Evolutionary conservation across 2,113 vertebrate genomes (phyloP), one percentile per base, ranked within the genome.

Genomic region (Salvelinus sp.): DNA sequence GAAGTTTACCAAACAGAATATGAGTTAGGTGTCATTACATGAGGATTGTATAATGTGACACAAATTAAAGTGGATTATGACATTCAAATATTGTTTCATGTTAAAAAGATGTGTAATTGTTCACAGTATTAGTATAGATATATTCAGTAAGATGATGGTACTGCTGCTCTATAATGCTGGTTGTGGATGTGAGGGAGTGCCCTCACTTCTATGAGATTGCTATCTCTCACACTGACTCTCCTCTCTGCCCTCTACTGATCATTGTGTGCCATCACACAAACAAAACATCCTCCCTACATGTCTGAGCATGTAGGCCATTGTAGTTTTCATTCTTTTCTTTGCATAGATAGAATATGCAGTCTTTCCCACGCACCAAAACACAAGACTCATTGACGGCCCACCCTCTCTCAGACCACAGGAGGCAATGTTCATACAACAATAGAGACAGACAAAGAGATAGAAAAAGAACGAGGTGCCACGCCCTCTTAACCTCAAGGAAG

Each of bases 371-470:
- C 18, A 23, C n/a, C 58, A 10, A 62, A 23, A 62, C 58, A 23
- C 6, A 62, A 62, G 58, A 62, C 5, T n/a, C 6, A 23, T 16
- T 25, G 25, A 88, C 85, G 92, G 84, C 92, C 58, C 90, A 91
- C 92, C 89, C 91, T 85, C 87, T 91, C 33, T 18, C 38, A 50
- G 10, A 70, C 69, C 69, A 54, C 2, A 44, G 60, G 14, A 64
- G 18, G 64, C n/a, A 76, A 74, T 67, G 69, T 75, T 60, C 71
- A 82, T 69, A 25, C 58, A 82, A 67, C 47, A 83, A 57, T 5
- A 25, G 16, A 25, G 33, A 47, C 18, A 22, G 30, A 76, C 77
- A 38, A 28, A 83, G 76, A 48, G 57, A 75, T 73, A 67, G 27
- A 20, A 30, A 48, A 50, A 20, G 3, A 6, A n/a, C 1, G 6